Evolutionary conservation across 2,888 invertebrate species (phyloP), one percentile per base, ranked within the genome.

Genomic region (Drosophila pseudotakahashii): DNA sequence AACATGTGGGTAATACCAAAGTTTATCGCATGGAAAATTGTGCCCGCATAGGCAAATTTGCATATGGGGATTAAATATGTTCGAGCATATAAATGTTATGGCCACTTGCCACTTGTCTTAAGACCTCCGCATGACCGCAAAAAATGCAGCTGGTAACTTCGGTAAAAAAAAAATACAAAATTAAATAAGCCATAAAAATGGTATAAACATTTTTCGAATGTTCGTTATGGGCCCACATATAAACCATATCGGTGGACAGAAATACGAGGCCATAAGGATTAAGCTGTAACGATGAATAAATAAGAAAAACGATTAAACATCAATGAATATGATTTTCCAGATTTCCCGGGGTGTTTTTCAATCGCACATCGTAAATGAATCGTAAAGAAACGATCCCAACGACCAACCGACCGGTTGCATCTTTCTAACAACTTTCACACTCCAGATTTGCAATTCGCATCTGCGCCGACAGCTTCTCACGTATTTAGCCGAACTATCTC

Each of bases 401-500:
- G 45, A 77, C 74, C 26, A 7, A 7, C 30, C 30, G 45, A 77
- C 74, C 74, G 76, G 84, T 74, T 76, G 75, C 72, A 75, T 82
- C 78, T 85, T 75, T 85, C 63, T 53, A 79, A 77, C 76, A 78
- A 78, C 84, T 78, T 87, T 82, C 82, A 84, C 81, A 81, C 82
- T 74, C 32, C 54, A 47, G 48, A 61, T 36, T 32, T 19, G 19
- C 47, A 48, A 54, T 44, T 55, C 44, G 44, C 54, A 55, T n/a
- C 39, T 71, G 73, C 64, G 60, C 66, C 58, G 19, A 44, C 80
- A 75, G 67, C 84, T 77, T 81, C 84, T 84, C 77, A 81, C 79
- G 75, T 81, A 85, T 82, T 82, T 83, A 83, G 72, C 81, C 72
- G 66, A 76, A 84, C 82, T 84, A 87, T 81, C 84, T 74, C 82